Evolutionary conservation across 2,113 vertebrate species (phyloP), one percentile per base, ranked within the genome.

Genomic region (Prolemur simus): DNA sequence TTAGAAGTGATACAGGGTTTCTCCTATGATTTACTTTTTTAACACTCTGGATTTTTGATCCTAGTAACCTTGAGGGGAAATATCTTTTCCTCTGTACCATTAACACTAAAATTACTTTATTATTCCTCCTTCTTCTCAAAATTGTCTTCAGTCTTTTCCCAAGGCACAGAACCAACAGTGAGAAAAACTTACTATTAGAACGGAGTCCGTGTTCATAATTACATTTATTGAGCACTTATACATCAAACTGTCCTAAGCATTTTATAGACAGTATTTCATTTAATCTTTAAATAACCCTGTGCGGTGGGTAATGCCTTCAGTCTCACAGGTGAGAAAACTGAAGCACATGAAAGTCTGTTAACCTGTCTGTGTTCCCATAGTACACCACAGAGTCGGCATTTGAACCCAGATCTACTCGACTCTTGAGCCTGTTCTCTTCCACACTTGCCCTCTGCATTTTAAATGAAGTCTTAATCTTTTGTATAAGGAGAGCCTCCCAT

Each of bases 101-200:
- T 90, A 97, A 78, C 90, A 89, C 42, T 60, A 88, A 18, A 5
- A 66, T 93, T 47, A 81, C 68, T 89, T 39, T 92, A 64, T 64
- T 93, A 84, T 85, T 32, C 47, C 32, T 86, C 45, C 60, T 47
- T 10, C 47, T 68, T 37, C 8, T 83, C 32, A 88, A 52, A 88
- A 80, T 94, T 88, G 78, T 93, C 42, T 81, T 88, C 87, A 14
- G 39, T 86, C 17, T 96, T 76, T 94, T 37, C 3, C 37, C 32
- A 8, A 34, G 52, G 60, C 64, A 11, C 39, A 52, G 42, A 94
- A 93, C 73, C 42, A 76, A 82, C 73, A 96, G 32, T 47, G 87
- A n/a, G 39, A 87, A 80, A 87, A 49, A 27, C 52, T 83, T 76
- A 77, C 39, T 47, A 45, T 92, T 90, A 32, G 42, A 42, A 77